A percentile compares a stretch with the other conserved stretches of the same genome.
Conservation (phyloP, 2,113 vertebrate genomes). For the Rattus rattus region DNA sequence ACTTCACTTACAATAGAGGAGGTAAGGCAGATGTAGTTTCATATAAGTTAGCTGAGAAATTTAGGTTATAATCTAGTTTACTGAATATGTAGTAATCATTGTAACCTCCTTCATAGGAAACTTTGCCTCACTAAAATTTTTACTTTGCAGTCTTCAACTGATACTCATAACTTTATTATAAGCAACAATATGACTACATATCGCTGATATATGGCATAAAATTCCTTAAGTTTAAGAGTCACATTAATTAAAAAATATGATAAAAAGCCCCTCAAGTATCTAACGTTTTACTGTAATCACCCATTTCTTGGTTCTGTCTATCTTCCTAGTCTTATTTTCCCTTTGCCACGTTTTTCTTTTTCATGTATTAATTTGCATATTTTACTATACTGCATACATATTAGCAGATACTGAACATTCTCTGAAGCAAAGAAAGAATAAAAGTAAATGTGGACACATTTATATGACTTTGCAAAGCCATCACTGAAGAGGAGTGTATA, state of each 20-base stretch:
- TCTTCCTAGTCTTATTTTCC: constrained; percentile 30
- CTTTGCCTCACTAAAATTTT: constrained; percentile 41
- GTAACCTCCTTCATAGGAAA: constrained; percentile 42
- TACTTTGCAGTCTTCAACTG: constrained; percentile 29
- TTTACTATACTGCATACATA: constrained; percentile 1
- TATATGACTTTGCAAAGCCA: constrained; percentile 22
- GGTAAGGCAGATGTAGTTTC: background rate
- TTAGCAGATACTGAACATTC: constrained; percentile 41
- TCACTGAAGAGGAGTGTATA: background rate
- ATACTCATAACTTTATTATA: constrained; percentile 48
- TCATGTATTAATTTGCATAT: constrained; percentile 32
- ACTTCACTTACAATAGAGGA: constrained; percentile 40
- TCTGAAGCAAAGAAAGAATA: constrained; percentile 60
- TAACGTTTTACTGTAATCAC: constrained; percentile 27
- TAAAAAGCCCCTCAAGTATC: background rate
- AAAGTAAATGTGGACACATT: constrained; percentile 30
- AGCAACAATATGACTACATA: constrained; percentile 32
- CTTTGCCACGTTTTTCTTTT: constrained; percentile 54
- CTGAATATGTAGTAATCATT: constrained; percentile 19
- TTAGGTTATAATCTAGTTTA: constrained; percentile 47
- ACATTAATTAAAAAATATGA: constrained; percentile 38
- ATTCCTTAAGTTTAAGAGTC: constrained; percentile 3
- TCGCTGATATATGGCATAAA: constrained; percentile 37
- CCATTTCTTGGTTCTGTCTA: constrained; percentile 47
- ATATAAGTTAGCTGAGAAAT: constrained; percentile 21